Percentiles rank a stretch among this genome's conserved stretches.
These are phyloP conservation scores for Catharus bicknelli DNA, from an alignment of 2,113 vertebrate genomes.

Conservation along the genomic window DNA sequence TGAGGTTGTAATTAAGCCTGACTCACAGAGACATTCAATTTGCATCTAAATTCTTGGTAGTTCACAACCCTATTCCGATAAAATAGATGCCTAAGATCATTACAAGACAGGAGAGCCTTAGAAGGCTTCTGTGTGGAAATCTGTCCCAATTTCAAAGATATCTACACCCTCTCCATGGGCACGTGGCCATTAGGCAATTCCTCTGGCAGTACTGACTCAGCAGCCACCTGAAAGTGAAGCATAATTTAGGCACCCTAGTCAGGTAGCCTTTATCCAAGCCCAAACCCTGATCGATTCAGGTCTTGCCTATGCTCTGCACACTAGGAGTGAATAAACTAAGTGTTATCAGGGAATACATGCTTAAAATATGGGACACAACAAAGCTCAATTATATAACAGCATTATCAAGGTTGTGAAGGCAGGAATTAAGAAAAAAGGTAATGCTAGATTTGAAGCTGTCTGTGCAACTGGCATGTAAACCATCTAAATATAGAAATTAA, in stretches of 20 bases:
- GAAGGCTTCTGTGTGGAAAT: not conserved
- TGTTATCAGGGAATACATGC: not conserved
- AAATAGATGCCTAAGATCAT: not conserved
- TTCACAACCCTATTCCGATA: rapidly evolving
- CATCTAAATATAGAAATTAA: not conserved
- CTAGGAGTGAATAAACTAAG: not conserved
- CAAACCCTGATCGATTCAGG: not conserved
- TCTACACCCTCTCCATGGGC: not conserved
- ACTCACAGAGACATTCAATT: not conserved
- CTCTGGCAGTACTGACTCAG: not conserved
- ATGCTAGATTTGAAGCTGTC: not conserved
- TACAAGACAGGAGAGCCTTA: not conserved
- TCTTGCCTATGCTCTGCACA: not conserved
- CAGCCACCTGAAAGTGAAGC: not conserved
- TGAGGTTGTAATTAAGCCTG: not conserved
- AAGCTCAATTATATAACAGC: not conserved
- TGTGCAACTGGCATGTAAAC: not conserved
- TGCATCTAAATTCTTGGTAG: not conserved
- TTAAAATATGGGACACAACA: not conserved
- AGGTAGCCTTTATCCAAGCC: not conserved
- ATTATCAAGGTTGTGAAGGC: not conserved
- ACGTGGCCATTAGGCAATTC: not conserved
- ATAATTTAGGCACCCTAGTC: not conserved
- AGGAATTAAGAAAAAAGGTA: not conserved
- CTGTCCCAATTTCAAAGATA: not conserved